Conservation (phyloP, 1,140 invertebrate genomes). For the Drosophila mojavensis region DNA sequence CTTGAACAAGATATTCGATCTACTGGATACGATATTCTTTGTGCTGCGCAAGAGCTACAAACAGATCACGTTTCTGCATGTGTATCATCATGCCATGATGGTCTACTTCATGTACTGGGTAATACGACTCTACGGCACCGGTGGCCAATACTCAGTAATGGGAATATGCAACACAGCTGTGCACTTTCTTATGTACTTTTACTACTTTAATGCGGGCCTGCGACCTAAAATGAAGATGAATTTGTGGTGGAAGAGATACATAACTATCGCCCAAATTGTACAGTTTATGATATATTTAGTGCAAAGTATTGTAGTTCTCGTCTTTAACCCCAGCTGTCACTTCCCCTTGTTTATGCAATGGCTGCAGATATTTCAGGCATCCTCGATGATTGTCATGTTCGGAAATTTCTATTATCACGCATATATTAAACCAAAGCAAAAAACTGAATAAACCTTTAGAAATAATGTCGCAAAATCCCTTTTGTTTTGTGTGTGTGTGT, state of each 20-base stretch:
- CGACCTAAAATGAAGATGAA: conserved; percentile 87
- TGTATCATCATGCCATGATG: conserved; percentile 91
- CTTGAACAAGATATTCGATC: conserved; percentile 84
- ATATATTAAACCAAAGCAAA: conserved; percentile 29
- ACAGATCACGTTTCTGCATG: conserved; percentile 92
- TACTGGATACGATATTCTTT: conserved; percentile 92
- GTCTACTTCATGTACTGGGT: background rate
- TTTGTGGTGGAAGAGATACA: conserved; percentile 93
- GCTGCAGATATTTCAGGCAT: conserved; percentile 80
- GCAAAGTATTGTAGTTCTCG: conserved; percentile 86
- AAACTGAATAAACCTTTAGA: background rate
- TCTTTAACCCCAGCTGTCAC: conserved; percentile 87
- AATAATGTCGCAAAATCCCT: background rate
- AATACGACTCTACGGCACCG: conserved; percentile 68
- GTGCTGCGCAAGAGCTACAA: conserved; percentile 92
- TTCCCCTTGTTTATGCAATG: conserved; percentile 87
- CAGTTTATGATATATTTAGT: conserved; percentile 90
- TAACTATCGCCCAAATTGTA: conserved; percentile 90
- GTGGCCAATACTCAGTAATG: conserved; percentile 88
- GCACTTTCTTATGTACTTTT: conserved; percentile 91
- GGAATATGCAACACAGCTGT: conserved; percentile 90
- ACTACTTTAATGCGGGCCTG: conserved; percentile 89
- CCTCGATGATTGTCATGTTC: conserved; percentile 89
- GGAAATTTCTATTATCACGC: conserved; percentile 89
- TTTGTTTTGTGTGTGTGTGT: background rate